Conservation (phyloP, 2,888 invertebrate genomes). For the Acleris laterana region DNA sequence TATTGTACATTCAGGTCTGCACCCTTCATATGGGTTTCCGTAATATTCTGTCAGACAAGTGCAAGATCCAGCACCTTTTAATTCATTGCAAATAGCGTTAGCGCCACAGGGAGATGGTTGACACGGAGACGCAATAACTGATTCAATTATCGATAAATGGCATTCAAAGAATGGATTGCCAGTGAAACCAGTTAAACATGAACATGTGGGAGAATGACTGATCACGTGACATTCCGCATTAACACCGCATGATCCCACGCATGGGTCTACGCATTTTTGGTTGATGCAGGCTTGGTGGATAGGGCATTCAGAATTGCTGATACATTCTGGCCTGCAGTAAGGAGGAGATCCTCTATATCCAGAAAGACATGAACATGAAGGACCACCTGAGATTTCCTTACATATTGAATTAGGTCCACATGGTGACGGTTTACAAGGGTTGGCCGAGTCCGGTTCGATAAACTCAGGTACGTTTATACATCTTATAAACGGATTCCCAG, state of each 20-base stretch:
- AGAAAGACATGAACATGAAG: constrained; percentile 89
- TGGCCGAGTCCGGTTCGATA: constrained; percentile 77
- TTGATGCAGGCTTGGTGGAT: constrained; percentile 89
- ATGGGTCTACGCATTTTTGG: constrained; percentile 91
- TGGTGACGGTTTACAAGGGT: constrained; percentile 91
- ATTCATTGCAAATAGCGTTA: constrained; percentile 86
- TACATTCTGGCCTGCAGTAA: constrained; percentile 91
- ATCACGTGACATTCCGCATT: constrained; percentile 90
- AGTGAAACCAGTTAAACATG: constrained; percentile 86
- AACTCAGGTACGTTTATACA: constrained; percentile 76
- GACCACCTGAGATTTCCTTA: constrained; percentile 86
- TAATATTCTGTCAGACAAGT: constrained; percentile 88
- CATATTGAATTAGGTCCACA: constrained; percentile 93
- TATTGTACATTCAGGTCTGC: constrained; percentile 88
- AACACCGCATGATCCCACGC: constrained; percentile 87
- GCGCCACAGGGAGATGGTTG: constrained; percentile 87
- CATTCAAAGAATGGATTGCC: constrained; percentile 92
- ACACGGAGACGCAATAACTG: constrained; percentile 82
- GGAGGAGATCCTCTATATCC: constrained; percentile 89
- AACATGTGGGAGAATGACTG: constrained; percentile 89
- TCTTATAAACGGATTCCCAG: constrained; percentile 90
- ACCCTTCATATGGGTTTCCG: constrained; percentile 91
- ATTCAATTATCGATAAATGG: constrained; percentile 57
- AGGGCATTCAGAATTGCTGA: constrained; percentile 90
- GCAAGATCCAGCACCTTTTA: constrained; percentile 86